Conservation (phyloP, 2,113 vertebrate genomes). For the Semicossyphus pulcher region DNA sequence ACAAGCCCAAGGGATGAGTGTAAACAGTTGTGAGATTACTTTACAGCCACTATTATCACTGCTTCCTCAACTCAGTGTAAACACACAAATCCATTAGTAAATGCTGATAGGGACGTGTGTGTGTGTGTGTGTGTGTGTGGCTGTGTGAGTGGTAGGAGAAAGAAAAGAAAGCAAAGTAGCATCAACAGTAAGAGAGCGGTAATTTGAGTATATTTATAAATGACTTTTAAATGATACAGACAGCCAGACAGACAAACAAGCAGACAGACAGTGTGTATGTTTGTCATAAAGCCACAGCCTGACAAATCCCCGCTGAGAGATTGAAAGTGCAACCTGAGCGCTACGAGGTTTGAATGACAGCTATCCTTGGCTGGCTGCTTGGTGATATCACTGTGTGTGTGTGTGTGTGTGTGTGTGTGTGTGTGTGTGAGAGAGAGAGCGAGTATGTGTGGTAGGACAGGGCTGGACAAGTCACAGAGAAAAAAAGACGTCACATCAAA, state of each 20-base stretch:
- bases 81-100: slow-evolving; percentile 65
- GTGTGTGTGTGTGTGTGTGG: neutral
- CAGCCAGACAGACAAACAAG: slow-evolving; percentile 38
- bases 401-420: slow-evolving; percentile 4
- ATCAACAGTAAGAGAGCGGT: neutral
- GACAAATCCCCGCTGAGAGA: slow-evolving; percentile 55
- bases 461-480: slow-evolving; percentile 51
- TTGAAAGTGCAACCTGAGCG: slow-evolving; percentile 30
- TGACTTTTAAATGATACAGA: slow-evolving; percentile 46
- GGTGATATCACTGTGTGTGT: slow-evolving; percentile 17
- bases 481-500: slow-evolving; percentile 46
- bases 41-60: slow-evolving; percentile 63
- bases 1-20: slow-evolving; percentile 38
- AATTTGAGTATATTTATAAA: slow-evolving; percentile 38
- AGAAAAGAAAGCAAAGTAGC: slow-evolving; percentile 4
- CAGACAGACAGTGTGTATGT: slow-evolving; percentile 18
- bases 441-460: neutral
- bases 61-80: slow-evolving; percentile 54
- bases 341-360: slow-evolving; percentile 56
- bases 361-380: slow-evolving; percentile 32
- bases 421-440: neutral
- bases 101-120: slow-evolving; percentile 32
- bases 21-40: slow-evolving; percentile 67
- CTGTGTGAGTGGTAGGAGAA: neutral
- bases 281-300: slow-evolving; percentile 32